Percentiles rank a stretch among this genome's conserved stretches.
Conservation (phyloP, 2,888 invertebrate genomes). For the Eristalis pertinax region DNA sequence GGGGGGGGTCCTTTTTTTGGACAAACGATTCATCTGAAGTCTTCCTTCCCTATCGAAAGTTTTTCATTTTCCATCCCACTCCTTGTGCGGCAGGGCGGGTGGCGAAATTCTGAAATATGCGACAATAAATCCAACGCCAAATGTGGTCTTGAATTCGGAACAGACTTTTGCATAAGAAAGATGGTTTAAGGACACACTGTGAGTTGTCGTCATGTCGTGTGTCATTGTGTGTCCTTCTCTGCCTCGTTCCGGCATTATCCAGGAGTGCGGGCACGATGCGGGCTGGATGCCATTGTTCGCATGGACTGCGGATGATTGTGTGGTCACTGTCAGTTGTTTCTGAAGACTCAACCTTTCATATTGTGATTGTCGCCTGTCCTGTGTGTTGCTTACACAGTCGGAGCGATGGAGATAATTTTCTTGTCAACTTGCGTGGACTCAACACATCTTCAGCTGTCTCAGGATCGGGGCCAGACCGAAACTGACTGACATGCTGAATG, state of each 20-base stretch:
- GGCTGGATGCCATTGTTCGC: not conserved
- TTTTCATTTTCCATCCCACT: conserved; percentile 2
- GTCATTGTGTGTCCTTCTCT: conserved; percentile 48
- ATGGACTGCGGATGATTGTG: conserved; percentile 1
- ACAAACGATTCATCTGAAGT: conserved; percentile 52
- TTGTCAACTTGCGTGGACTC: conserved; percentile 27
- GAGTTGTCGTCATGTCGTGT: conserved; percentile 50
- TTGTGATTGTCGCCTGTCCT: conserved; percentile 53
- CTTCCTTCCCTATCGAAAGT: conserved; percentile 41
- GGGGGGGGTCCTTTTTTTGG: conserved; percentile 15
- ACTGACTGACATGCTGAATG: conserved; percentile 20
- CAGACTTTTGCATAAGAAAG: conserved; percentile 65
- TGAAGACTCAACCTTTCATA: conserved; percentile 49
- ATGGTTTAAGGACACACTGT: conserved; percentile 61
- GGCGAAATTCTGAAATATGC: conserved; percentile 61
- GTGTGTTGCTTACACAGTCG: conserved; percentile 35
- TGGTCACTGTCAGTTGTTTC: conserved; percentile 40
- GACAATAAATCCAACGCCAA: conserved; percentile 65
- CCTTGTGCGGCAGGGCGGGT: not conserved
- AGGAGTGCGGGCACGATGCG: not conserved
- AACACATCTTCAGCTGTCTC: conserved; percentile 44
- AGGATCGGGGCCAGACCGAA: not conserved
- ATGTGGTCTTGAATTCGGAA: conserved; percentile 65
- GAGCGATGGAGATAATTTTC: conserved; percentile 29
- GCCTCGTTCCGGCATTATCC: not conserved